phyloP scores from a whole-genome alignment of 2,797 vertebrate species.

The Sebastes minor region DNA sequence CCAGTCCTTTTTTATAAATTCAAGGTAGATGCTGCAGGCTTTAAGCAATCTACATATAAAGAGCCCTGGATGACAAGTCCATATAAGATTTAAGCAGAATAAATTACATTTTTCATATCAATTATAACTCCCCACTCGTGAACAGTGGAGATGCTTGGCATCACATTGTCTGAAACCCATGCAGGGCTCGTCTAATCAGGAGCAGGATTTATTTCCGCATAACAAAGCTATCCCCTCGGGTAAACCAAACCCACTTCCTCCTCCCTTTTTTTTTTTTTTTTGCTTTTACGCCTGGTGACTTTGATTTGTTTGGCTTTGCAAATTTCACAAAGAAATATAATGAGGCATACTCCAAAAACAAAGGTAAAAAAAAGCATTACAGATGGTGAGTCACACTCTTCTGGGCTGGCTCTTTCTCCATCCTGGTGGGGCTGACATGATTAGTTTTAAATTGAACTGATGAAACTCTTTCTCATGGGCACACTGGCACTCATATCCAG shows the following conservation, averaged over 20 bases:
- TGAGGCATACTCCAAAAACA: conserved; percentile 32
- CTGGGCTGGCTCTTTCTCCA: not conserved
- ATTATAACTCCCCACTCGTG: conserved; percentile 33
- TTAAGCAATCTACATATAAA: conserved; percentile 1
- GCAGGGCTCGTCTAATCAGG: conserved; percentile 51
- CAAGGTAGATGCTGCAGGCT: not conserved
- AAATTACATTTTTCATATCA: conserved; percentile 35
- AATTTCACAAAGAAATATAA: conserved; percentile 41
- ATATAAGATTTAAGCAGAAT: conserved; percentile 21
- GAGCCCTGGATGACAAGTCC: not conserved
- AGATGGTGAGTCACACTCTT: conserved; percentile 27
- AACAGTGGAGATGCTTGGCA: conserved; percentile 38
- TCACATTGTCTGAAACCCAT: conserved; percentile 18
- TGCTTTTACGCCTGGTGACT: conserved; percentile 21
- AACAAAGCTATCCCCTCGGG: conserved; percentile 50
- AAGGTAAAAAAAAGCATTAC: conserved; percentile 26
- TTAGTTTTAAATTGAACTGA: conserved; percentile 54
- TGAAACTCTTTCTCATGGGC: conserved; percentile 34
- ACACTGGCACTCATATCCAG: not conserved
- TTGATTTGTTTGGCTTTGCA: conserved; percentile 53
- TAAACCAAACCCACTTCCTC: conserved; percentile 24
- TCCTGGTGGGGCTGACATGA: conserved; percentile 37
- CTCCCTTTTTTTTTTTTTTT: not conserved
- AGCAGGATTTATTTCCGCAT: conserved; percentile 51
- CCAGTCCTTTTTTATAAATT: not conserved